These are phyloP conservation scores for Galbula dea DNA, from an alignment of 2,113 vertebrate genomes.

Conservation along the genomic window DNA sequence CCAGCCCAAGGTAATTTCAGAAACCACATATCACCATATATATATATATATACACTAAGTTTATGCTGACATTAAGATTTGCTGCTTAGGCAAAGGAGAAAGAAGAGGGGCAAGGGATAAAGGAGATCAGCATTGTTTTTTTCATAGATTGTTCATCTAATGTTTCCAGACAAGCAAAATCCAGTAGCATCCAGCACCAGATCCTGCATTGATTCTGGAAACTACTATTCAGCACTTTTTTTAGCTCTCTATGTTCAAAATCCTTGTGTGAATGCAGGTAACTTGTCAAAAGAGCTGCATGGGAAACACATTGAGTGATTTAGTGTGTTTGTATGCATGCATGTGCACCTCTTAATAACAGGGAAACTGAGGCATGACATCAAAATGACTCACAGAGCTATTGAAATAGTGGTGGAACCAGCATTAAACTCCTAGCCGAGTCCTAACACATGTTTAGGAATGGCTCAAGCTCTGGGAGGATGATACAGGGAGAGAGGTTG, in stretches of 20 bases:
- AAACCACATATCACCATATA: not conserved
- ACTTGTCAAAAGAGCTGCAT: not conserved
- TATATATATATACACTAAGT: not conserved
- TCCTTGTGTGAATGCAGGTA: not conserved
- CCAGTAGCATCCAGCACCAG: not conserved
- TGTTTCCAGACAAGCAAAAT: not conserved
- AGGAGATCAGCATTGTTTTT: not conserved
- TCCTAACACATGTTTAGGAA: not conserved
- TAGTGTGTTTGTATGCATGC: not conserved
- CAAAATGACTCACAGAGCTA: not conserved
- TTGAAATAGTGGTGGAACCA: constrained; percentile 13
- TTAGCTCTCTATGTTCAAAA: not conserved
- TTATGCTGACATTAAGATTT: not conserved
- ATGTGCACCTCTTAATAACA: constrained; percentile 35
- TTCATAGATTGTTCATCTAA: not conserved
- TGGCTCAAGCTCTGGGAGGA: not conserved
- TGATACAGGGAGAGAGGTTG: rapidly evolving
- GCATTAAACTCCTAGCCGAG: not conserved
- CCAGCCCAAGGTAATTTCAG: not conserved
- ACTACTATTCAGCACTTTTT: not conserved
- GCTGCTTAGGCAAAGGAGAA: not conserved
- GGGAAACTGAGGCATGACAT: constrained; percentile 43
- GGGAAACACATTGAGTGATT: not conserved
- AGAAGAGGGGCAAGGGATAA: not conserved
- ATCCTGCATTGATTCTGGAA: not conserved